phyloP scores from a whole-genome alignment of 2,797 vertebrate genomes.

The Hydrocynus forskahlii region DNA sequence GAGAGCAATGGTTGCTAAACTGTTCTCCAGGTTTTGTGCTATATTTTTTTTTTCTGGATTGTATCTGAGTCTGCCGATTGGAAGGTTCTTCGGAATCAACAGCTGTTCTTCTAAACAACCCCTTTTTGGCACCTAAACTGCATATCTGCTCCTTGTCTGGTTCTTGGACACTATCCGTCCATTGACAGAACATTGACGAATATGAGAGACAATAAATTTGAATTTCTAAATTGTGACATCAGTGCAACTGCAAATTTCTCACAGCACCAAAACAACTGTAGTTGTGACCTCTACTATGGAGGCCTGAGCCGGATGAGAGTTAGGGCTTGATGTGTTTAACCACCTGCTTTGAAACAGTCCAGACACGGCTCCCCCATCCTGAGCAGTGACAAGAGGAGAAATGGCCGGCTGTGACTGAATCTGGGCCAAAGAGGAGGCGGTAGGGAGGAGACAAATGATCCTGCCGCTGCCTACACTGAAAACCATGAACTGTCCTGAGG shows the following conservation, averaged over 20 bases:
- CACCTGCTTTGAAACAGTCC: constrained; percentile 56
- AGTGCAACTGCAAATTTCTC: not conserved
- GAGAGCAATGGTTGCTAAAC: too few species aligned
- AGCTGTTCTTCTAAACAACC: too few species aligned
- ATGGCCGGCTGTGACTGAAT: constrained; percentile 37
- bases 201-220: too few species aligned
- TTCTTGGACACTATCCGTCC: too few species aligned
- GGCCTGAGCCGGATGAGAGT: not conserved
- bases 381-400: constrained; percentile 20
- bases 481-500: constrained; percentile 1
- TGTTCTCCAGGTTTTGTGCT: too few species aligned
- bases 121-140: too few species aligned
- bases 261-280: not conserved
- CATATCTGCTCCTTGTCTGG: too few species aligned
- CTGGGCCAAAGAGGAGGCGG: constrained; percentile 41
- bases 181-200: too few species aligned
- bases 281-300: not conserved
- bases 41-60: too few species aligned
- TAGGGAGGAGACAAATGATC: constrained; percentile 47
- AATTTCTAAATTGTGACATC: not conserved
- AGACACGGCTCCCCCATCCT: not conserved
- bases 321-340: constrained; percentile 7
- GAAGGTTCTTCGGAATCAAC: too few species aligned
- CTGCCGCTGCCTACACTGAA: not conserved
- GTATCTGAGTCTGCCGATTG: too few species aligned